These are phyloP conservation scores for Cottus gobio DNA, from an alignment of 2,113 vertebrate species.

Conservation along the genomic window DNA sequence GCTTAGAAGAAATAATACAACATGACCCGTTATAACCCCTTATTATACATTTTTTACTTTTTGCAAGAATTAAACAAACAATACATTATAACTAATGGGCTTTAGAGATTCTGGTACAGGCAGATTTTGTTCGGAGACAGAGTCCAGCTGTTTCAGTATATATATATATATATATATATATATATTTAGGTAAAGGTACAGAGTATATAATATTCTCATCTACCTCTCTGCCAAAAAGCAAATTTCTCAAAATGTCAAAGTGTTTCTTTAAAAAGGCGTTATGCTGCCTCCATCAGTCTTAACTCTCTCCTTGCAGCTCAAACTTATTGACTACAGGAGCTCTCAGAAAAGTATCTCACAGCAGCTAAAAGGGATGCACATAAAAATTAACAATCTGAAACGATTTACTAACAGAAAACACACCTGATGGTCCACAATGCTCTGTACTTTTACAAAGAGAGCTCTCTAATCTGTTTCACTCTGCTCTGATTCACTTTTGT, in stretches of 20 bases:
- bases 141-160: not conserved
- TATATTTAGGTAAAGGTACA: not conserved
- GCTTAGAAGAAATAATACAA: not conserved
- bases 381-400: slow-evolving; percentile 38
- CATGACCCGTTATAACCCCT: not conserved
- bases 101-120: not conserved
- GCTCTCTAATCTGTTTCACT: slow-evolving; percentile 20
- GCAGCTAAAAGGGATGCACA: not conserved
- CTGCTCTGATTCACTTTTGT: slow-evolving; percentile 33
- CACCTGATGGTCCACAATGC: not conserved
- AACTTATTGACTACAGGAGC: slow-evolving; percentile 2
- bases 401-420: slow-evolving; percentile 10
- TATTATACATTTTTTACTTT: not conserved
- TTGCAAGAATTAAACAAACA: not conserved
- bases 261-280: not conserved
- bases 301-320: not conserved
- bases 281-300: not conserved
- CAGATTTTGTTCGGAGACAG: not conserved
- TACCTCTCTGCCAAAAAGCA: not conserved
- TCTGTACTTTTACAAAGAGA: slow-evolving; percentile 9
- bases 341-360: slow-evolving; percentile 1
- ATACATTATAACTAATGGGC: not conserved
- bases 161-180: no score
- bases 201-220: not conserved
- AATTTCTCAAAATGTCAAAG: not conserved